Evolutionary conservation across 2,797 vertebrate species (phyloP), one percentile per base, ranked within the genome.

Genomic region (Smutsia gigantea): DNA sequence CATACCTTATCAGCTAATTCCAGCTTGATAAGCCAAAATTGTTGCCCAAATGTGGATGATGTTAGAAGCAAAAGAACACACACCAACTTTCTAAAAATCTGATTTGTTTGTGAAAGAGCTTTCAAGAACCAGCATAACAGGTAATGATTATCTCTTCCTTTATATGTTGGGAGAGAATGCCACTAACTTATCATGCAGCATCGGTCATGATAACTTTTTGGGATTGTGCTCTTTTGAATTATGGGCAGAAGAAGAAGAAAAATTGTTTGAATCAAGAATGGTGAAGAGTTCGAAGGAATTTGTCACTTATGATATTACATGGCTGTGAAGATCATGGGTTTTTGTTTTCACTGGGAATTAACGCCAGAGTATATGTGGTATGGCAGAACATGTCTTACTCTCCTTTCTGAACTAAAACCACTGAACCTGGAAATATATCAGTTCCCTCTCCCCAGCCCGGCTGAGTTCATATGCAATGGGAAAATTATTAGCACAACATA

Each of bases 401-500:
- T 94, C 95, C 94, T 81, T 92, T 89, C 87, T 63, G 86, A 97
- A 90, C 82, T 94, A 97, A 98, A 85, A 53, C 74, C 94, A 66
- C 96, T 96, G 96, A 97, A 95, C 89, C 93, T 97, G 95, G 96
- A 97, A 98, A 97, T 97, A 86, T 31, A 97, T 95, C 74, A 94
- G 95, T 88, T 93, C 94, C 72, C 49, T 95, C 51, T 15, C 86
- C 92, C 42, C 89, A 42, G 89, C 39, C 37, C 12, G 96, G 97
- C 95, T 97, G 96, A 97, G 98, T 98, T 98, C 97, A 97, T 79
- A 97, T 98, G 97, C 64, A 95, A 96, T 94, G 92, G 91, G 93
- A 96, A 96, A 98, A 93, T 96, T 98, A 92, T 98, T 93, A 97
- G 97, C 96, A 94, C 96, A 95, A 17, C 97, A 98, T 98, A 97